Percentiles rank a stretch among this genome's conserved stretches.
These are phyloP conservation scores for Teleiodes luculella DNA, from an alignment of 2,888 invertebrate species.

Conservation along the genomic window DNA sequence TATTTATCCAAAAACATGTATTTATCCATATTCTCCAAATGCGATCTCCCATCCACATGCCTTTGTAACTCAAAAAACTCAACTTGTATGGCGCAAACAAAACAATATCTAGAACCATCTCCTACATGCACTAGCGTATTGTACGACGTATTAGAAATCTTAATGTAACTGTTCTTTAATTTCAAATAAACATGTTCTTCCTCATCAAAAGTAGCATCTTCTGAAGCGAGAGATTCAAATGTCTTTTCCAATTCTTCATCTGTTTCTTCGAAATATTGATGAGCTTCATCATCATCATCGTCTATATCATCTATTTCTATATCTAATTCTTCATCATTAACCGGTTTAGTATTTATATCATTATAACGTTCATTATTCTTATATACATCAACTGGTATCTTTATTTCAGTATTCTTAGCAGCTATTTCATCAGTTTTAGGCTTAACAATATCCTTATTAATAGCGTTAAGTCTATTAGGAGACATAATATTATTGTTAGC, in stretches of 20 bases:
- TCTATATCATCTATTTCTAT: neutral
- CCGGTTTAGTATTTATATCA: neutral
- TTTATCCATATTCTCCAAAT: slow-evolving; percentile 28
- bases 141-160: slow-evolving; percentile 24
- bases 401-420: neutral
- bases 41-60: slow-evolving; percentile 24
- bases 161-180: slow-evolving; percentile 25
- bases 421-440: too few species aligned
- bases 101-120: slow-evolving; percentile 28
- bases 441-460: too few species aligned
- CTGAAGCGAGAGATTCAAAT: slow-evolving; percentile 15
- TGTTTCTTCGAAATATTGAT: neutral
- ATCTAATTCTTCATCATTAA: neutral
- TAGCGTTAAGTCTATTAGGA: too few species aligned
- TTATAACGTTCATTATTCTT: neutral
- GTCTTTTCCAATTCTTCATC: slow-evolving; percentile 13
- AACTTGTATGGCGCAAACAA: slow-evolving; percentile 20
- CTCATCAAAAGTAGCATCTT: slow-evolving; percentile 21
- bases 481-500: neutral
- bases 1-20: slow-evolving; percentile 35
- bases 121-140: slow-evolving; percentile 28
- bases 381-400: neutral
- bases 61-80: slow-evolving; percentile 11
- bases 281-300: neutral
- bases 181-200: slow-evolving; percentile 32